Evolutionary conservation across 2,113 vertebrate genomes (phyloP).

Genomic region (Thryonomys swinderianus): DNA sequence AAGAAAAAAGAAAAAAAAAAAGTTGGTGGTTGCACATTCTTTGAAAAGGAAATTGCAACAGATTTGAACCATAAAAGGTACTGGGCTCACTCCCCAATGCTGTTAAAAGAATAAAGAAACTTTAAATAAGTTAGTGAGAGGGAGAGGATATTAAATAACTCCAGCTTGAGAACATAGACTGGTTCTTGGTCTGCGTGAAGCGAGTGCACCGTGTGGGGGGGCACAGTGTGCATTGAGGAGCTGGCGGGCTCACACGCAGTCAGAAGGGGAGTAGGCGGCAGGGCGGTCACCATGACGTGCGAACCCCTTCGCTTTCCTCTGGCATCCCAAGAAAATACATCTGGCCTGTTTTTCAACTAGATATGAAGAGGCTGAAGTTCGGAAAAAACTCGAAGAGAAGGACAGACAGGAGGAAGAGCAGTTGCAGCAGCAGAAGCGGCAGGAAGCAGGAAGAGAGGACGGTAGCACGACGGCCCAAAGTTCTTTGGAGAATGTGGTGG

Average conservation of each 20-base stretch:
- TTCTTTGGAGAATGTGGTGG: conserved; percentile 84
- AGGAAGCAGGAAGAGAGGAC: conserved; percentile 87
- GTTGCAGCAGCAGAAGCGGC: conserved; percentile 91
- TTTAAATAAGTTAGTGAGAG: not conserved
- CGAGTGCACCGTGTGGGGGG: not conserved
- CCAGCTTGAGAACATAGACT: not conserved
- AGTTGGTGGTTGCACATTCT: not conserved
- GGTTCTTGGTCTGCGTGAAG: not conserved
- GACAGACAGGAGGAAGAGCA: conserved; percentile 93
- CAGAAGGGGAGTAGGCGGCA: not conserved
- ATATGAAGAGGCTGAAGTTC: conserved; percentile 98
- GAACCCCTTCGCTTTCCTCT: not conserved
- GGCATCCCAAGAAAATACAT: not conserved
- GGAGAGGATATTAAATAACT: conserved; percentile 25
- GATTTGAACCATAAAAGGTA: conserved; percentile 22
- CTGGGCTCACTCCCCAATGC: not conserved
- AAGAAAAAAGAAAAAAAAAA: not conserved
- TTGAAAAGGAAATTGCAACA: conserved; percentile 47
- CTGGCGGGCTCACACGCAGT: not conserved
- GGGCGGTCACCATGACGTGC: not conserved
- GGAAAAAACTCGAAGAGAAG: conserved; percentile 96
- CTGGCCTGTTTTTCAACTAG: conserved; percentile 81
- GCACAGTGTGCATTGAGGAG: not conserved
- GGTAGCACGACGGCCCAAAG: conserved; percentile 84
- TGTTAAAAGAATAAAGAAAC: not conserved